phyloP scores from a whole-genome alignment of 1,140 invertebrate genomes.

The Drosophila dunni region DNA sequence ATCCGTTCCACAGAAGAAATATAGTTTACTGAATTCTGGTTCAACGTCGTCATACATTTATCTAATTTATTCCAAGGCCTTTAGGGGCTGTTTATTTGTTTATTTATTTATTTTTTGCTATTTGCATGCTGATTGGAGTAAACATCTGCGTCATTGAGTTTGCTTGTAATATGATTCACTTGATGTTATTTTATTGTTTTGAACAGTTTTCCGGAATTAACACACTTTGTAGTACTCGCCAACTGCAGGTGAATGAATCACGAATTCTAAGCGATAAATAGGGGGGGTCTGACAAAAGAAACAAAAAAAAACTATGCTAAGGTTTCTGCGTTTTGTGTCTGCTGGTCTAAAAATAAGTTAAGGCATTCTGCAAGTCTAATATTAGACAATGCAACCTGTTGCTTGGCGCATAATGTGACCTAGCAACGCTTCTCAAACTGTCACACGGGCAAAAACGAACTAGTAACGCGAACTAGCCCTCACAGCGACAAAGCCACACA shows the following conservation, averaged over 20 bases:
- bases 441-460: background rate
- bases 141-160: conserved; percentile 43
- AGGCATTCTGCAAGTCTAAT: conserved; percentile 16
- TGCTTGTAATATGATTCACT: conserved; percentile 61
- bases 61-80: conserved; percentile 39
- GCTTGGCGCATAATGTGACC: conserved; percentile 16
- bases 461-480: background rate
- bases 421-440: conserved; percentile 3
- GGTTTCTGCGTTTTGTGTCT: conserved; percentile 18
- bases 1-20: too few species aligned
- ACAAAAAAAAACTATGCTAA: conserved; percentile 5
- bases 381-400: conserved; percentile 25
- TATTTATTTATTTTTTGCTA: background rate
- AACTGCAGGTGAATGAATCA: conserved; percentile 31
- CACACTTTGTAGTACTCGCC: conserved; percentile 1
- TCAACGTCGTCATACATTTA: conserved; percentile 30
- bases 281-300: background rate
- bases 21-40: background rate
- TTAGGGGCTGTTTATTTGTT: conserved; percentile 4
- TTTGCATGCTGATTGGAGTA: background rate
- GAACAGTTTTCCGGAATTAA: conserved; percentile 16
- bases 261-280: background rate
- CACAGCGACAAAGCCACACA: background rate
- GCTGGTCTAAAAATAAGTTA: conserved; percentile 23
- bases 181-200: conserved; percentile 7